Conservation (phyloP, 2,797 vertebrate genomes). For the Rhyacichthys aspro region DNA sequence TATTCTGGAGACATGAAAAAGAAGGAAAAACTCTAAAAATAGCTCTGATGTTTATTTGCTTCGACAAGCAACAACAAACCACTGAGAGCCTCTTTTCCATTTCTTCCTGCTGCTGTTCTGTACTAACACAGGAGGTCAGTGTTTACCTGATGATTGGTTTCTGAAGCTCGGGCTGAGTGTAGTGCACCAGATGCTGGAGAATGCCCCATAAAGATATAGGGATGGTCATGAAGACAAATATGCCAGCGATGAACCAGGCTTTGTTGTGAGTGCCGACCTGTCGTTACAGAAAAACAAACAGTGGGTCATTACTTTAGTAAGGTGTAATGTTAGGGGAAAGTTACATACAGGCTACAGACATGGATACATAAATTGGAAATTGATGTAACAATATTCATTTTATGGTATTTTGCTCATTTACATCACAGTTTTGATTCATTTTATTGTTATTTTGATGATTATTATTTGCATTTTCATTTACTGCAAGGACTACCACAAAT, state of each 20-base stretch:
- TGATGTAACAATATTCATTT: too few relatives aligned
- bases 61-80: too few relatives aligned
- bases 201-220: conserved; percentile 98
- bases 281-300: conserved; percentile 13
- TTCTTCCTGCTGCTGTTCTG: neutral
- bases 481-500: too few relatives aligned
- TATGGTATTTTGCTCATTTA: too few relatives aligned
- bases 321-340: neutral
- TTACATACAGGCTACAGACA: too few relatives aligned
- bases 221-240: conserved; percentile 97
- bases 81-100: too few relatives aligned
- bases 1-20: conserved; percentile 81
- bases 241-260: conserved; percentile 98
- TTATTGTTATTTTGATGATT: too few relatives aligned
- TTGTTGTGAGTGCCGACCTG: conserved; percentile 94
- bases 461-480: too few relatives aligned
- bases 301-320: neutral
- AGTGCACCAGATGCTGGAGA: conserved; percentile 96
- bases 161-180: conserved; percentile 96
- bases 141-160: conserved; percentile 97
- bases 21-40: neutral
- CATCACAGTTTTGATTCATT: too few relatives aligned
- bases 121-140: neutral
- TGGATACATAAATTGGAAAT: too few relatives aligned
- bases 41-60: neutral